Evolutionary conservation across 2,797 vertebrate genomes (phyloP).

Genomic region (Scleropages formosus): DNA sequence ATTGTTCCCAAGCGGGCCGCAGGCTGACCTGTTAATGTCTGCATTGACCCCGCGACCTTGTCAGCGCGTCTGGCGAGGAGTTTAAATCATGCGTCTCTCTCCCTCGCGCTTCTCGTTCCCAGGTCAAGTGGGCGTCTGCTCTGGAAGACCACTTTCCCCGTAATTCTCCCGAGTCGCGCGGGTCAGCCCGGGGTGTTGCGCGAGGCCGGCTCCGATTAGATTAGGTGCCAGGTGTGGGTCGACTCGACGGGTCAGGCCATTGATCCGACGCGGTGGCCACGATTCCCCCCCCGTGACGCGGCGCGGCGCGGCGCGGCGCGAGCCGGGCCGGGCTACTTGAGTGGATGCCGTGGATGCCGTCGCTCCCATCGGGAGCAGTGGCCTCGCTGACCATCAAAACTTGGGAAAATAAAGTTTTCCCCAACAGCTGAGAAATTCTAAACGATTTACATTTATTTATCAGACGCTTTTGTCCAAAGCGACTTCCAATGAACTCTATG

Average conservation of each 20-base stretch:
- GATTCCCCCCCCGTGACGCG: not conserved
- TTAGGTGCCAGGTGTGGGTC: constrained; percentile 53
- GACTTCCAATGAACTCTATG: no score
- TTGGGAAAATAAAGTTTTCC: not conserved
- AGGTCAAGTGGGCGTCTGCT: constrained; percentile 90
- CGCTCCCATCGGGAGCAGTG: not conserved
- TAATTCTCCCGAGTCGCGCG: constrained; percentile 67
- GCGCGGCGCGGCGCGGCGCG: no score
- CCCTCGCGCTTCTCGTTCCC: constrained; percentile 71
- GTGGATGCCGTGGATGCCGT: not conserved
- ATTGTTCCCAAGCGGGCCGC: constrained; percentile 99
- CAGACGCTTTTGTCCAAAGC: no score
- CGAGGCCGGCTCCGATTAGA: constrained; percentile 57
- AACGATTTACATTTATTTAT: no score
- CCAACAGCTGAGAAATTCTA: no score
- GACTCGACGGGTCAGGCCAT: constrained; percentile 61
- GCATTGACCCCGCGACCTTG: constrained; percentile 96
- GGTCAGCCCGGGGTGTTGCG: constrained; percentile 64
- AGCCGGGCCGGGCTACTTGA: not conserved
- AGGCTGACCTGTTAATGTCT: constrained; percentile 99
- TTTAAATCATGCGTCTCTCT: constrained; percentile 86
- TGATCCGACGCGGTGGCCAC: constrained; percentile 49
- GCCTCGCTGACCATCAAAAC: not conserved
- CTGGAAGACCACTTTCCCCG: constrained; percentile 70
- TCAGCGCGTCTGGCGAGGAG: constrained; percentile 91